Base-by-base conservation (phyloP, 2,888 invertebrate species). In the Drosophila demipolita region DNA sequence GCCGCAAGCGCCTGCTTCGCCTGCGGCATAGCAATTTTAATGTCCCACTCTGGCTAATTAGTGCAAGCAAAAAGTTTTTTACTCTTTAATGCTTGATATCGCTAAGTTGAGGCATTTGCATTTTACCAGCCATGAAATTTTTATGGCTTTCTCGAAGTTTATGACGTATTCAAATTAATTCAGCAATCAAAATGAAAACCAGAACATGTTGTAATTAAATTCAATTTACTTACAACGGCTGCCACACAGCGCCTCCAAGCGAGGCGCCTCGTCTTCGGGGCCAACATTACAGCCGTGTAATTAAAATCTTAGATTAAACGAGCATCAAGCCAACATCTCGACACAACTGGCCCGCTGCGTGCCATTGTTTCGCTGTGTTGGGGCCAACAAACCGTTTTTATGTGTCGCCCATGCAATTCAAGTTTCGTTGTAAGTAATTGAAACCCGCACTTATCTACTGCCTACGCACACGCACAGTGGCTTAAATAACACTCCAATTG, bases 271-370 rank as follows among this genome's bases (percentile, higher is more conserved):
- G 66, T 78, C 73, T 72, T 65, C 54, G 52, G 63, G 60, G 61
- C 66, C 74, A 81, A 83, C 77, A 61, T 85, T 90, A 87, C 78
- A 78, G 80, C 79, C 83, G 45, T 62, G 81, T 90, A 83, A 90
- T 87, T 89, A 89, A 87, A 87, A 88, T 81, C 86, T 76, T 74
- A 85, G 87, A 89, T 83, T 83, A 89, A 89, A 88, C 83, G 73
- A 88, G 86, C 90, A 67, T 63, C 66, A 61, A 61, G 72, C 70
- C 71, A 72, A 70, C 26, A 38, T 55, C 35, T 35, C 20, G 54
- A 71, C 68, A 61, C 36, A 36, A 59, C 50, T 49, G 49, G 36
- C 55, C 52, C 66, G 49, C 49, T 57, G 62, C 50, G 53, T 50
- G 57, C 68, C 65, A 66, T 53, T 40, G 52, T 66, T 57, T 57